Conservation (phyloP, 2,113 vertebrate species). For the Theristicus caerulescens region DNA sequence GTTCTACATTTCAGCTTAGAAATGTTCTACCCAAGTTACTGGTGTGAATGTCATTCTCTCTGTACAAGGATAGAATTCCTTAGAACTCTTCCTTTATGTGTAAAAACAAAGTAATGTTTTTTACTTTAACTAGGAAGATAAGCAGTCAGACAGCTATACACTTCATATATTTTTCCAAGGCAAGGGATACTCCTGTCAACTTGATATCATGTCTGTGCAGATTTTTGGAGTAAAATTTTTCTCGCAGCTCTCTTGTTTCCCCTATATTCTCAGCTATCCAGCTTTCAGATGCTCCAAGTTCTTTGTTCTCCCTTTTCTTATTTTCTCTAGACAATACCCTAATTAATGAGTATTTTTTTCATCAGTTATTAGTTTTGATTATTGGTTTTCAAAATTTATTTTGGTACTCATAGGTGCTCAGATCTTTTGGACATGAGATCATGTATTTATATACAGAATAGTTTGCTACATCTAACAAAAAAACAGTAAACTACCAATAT, state of each 20-base stretch:
- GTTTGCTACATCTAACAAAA: not conserved
- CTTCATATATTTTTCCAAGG: not conserved
- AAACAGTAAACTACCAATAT: not conserved
- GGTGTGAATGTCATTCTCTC: not conserved
- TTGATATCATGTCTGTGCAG: not conserved
- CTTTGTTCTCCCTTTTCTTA: not conserved
- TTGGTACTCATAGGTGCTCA: not conserved
- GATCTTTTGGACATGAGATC: not conserved
- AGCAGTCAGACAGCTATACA: not conserved
- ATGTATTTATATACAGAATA: not conserved
- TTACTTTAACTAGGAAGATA: not conserved
- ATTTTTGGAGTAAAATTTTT: not conserved
- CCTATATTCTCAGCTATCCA: not conserved
- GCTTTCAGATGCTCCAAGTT: not conserved
- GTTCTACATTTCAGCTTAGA: not conserved
- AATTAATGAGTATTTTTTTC: not conserved
- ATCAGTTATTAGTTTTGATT: not conserved
- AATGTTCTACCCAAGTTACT: not conserved
- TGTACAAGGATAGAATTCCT: not conserved
- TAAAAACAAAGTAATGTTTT: not conserved
- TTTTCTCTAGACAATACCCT: not conserved
- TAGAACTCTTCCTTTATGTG: not conserved
- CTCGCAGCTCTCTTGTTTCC: not conserved
- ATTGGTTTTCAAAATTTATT: not conserved
- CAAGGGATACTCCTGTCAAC: not conserved